Evolutionary conservation across 1,140 invertebrate genomes (phyloP).

Genomic region (Phthorimaea operculella): DNA sequence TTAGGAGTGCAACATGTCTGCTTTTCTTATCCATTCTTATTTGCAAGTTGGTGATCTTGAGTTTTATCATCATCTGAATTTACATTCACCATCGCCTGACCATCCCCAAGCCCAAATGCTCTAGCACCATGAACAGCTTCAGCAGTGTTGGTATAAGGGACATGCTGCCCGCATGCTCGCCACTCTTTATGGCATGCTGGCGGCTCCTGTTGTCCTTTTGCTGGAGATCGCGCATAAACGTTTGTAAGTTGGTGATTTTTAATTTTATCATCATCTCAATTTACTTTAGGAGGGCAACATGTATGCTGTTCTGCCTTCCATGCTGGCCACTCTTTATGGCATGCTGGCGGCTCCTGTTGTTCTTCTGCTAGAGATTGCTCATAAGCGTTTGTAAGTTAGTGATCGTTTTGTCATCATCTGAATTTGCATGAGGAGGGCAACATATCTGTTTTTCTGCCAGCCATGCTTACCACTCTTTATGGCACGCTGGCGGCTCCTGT

Average conservation of each 20-base stretch:
- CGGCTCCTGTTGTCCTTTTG: conserved; percentile 36
- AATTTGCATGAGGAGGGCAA: too few relatives aligned
- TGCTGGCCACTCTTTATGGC: conserved; percentile 48
- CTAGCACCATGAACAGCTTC: conserved; percentile 61
- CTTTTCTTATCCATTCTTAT: too few relatives aligned
- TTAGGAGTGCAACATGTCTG: too few relatives aligned
- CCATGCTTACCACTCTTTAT: conserved; percentile 47
- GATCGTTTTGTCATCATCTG: too few relatives aligned
- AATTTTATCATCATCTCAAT: too few relatives aligned
- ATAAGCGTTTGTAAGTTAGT: too few relatives aligned
- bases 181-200: conserved; percentile 47
- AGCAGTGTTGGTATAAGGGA: conserved; percentile 70
- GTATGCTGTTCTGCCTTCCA: too few relatives aligned
- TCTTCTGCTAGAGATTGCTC: conserved; percentile 39
- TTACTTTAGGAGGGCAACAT: too few relatives aligned
- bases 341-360: conserved; percentile 41
- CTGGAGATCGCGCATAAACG: conserved; percentile 43
- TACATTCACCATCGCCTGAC: conserved; percentile 68
- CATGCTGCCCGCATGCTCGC: conserved; percentile 52
- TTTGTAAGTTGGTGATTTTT: conserved; percentile 29
- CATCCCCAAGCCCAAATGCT: conserved; percentile 69
- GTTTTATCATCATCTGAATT: too few relatives aligned
- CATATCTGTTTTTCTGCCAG: too few relatives aligned
- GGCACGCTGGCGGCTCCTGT: conserved; percentile 42
- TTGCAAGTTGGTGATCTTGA: too few relatives aligned